These are phyloP conservation scores for Chironomus tepperi DNA, from an alignment of 1,140 invertebrate species.

Conservation along the genomic window DNA sequence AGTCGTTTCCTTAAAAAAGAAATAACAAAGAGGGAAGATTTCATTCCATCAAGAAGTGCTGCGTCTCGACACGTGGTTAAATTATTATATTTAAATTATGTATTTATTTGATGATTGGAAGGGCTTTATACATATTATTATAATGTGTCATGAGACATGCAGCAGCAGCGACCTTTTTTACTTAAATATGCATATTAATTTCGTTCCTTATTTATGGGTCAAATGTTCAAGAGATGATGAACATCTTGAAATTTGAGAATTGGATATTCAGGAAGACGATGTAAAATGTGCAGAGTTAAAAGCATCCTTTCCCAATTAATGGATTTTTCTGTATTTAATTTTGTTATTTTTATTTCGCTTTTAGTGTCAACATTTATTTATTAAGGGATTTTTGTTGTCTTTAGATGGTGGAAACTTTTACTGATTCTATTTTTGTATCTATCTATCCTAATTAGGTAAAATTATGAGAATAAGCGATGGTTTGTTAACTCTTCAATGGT, in stretches of 20 bases:
- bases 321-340: background rate
- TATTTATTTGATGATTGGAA: slow-evolving; percentile 1
- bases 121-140: background rate
- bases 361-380: no score
- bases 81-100: slow-evolving; percentile 23
- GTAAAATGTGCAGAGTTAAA: background rate
- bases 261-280: no score
- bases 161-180: background rate
- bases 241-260: no score
- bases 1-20: background rate
- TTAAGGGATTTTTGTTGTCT: no score
- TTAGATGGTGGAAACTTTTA: background rate
- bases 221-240: background rate
- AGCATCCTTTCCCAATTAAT: slow-evolving; percentile 8
- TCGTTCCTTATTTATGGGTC: background rate
- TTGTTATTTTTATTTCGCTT: no score
- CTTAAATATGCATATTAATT: no score
- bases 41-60: background rate
- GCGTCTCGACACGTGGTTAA: slow-evolving; percentile 17
- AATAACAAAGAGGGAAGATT: background rate
- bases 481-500: no score
- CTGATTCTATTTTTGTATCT: background rate
- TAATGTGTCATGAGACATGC: background rate
- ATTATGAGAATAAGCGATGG: background rate
- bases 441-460: background rate